phyloP scores from a whole-genome alignment of 1,140 invertebrate species.

The Hyles vespertilio region DNA sequence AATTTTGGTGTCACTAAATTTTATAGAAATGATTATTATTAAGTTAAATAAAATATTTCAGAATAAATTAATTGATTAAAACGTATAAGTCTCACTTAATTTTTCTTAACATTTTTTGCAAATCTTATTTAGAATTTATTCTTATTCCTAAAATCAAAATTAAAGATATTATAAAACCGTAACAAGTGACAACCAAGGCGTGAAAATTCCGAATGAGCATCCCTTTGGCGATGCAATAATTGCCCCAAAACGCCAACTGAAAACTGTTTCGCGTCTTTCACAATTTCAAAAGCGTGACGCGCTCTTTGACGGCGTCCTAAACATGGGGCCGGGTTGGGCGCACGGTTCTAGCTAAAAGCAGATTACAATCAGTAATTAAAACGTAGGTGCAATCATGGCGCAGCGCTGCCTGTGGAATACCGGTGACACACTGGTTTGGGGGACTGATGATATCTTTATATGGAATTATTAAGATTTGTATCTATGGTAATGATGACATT shows the following conservation, averaged over 20 bases:
- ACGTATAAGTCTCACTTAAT: too few relatives aligned
- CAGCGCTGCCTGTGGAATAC: constrained; percentile 1
- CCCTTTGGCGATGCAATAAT: constrained; percentile 8
- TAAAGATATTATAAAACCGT: too few relatives aligned
- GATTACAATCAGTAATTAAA: constrained; percentile 32
- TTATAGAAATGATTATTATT: too few relatives aligned
- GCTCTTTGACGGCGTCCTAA: constrained; percentile 18
- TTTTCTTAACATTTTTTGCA: too few relatives aligned
- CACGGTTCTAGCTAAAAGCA: constrained; percentile 14
- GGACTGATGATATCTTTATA: neutral
- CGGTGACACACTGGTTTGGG: neutral
- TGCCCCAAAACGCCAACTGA: constrained; percentile 9
- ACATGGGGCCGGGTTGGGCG: constrained; percentile 4
- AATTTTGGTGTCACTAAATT: too few relatives aligned
- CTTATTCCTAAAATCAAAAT: too few relatives aligned
- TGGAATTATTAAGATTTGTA: too few relatives aligned
- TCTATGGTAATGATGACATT: too few relatives aligned
- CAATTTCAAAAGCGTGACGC: constrained; percentile 12
- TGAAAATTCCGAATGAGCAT: neutral
- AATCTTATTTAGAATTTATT: too few relatives aligned
- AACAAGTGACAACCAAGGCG: too few relatives aligned
- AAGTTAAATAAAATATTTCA: too few relatives aligned
- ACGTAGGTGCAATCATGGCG: constrained; percentile 16
- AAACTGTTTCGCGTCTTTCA: constrained; percentile 8
- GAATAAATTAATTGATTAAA: too few relatives aligned